Evolutionary conservation across 1,140 invertebrate genomes (phyloP), one percentile per base, ranked within the genome.

Genomic region (Saccostrea glomerata): DNA sequence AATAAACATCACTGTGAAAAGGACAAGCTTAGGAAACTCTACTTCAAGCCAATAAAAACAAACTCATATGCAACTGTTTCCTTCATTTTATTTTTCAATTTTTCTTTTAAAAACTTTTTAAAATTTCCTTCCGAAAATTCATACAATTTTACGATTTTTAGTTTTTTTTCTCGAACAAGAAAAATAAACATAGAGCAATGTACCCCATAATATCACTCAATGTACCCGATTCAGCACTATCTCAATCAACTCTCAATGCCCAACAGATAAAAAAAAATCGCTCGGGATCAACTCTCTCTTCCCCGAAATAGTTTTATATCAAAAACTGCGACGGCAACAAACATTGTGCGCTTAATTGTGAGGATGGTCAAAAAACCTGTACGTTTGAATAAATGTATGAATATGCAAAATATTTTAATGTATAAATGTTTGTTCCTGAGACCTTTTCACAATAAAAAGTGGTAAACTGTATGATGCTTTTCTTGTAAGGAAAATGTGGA

Each of bases 341-440:
- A 77, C 70, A 77, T 77, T 77, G 70, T 77, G 70, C 70, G 70
- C 11, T 77, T 77, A 77, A 77, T 20, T 77, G 70, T 77, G 25
- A 13, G 25, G 13, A 30, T 77, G 70, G 30, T 25, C 30, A 77
- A 77, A 77, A 77, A 73, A 25, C 7, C 23, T 40, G 13, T 77
- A 77, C 30, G 25, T 77, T 36, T 77, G 25, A 30, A 77, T 77
- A 36, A 77, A 77, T 30, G 15, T 40, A 77, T 25, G 25, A 20
- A 17, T 63, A 63, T 63, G 58, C 58, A 63, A 17, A 63, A 63
- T 7, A 63, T 63, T 20, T 63, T 20, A 63, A 63, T 63, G 58
- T 63, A 63, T 63, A 63, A 63, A n/a, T 63, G 58, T 20, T 20
- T 63, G 9, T 77, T 36, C 70, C 70, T 77, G 70, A 77, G 70